Evolutionary conservation across 2,113 vertebrate species (phyloP).

Genomic region (Todiramphus saurophagus): DNA sequence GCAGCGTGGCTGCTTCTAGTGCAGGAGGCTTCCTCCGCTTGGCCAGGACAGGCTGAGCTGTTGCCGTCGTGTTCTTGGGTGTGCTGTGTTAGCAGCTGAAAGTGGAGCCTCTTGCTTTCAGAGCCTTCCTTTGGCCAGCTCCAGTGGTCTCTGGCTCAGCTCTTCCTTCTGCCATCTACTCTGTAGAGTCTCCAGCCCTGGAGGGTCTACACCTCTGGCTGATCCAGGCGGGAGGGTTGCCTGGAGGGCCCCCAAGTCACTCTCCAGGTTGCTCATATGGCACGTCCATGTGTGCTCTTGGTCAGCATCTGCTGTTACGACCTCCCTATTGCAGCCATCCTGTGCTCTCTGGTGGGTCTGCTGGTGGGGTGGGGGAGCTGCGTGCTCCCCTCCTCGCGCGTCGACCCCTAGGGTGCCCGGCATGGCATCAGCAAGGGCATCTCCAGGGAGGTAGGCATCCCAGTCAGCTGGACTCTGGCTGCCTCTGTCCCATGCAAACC

Average conservation of each 20-base stretch:
- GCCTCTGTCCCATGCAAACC: accelerated
- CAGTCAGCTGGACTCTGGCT: background rate
- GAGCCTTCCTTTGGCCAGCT: background rate
- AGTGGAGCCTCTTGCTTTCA: background rate
- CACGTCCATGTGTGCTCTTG: accelerated
- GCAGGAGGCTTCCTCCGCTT: background rate
- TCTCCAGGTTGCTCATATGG: background rate
- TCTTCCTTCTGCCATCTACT: background rate
- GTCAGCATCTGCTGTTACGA: background rate
- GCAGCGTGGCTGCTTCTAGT: background rate
- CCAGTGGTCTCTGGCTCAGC: background rate
- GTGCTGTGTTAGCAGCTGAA: background rate
- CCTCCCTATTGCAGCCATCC: background rate
- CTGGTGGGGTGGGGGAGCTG: background rate
- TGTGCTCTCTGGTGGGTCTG: accelerated
- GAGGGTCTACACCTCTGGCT: background rate
- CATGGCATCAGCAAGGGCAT: accelerated
- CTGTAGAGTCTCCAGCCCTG: background rate
- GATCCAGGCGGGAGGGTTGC: accelerated
- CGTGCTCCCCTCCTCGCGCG: background rate
- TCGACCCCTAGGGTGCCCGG: accelerated
- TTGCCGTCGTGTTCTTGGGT: background rate
- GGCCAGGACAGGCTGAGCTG: background rate
- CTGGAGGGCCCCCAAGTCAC: background rate
- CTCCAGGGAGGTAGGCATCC: background rate